A percentile compares a stretch with the other conserved stretches of the same genome.
Conservation (phyloP, 2,797 vertebrate genomes). For the Mormyrus proboscirostris region DNA sequence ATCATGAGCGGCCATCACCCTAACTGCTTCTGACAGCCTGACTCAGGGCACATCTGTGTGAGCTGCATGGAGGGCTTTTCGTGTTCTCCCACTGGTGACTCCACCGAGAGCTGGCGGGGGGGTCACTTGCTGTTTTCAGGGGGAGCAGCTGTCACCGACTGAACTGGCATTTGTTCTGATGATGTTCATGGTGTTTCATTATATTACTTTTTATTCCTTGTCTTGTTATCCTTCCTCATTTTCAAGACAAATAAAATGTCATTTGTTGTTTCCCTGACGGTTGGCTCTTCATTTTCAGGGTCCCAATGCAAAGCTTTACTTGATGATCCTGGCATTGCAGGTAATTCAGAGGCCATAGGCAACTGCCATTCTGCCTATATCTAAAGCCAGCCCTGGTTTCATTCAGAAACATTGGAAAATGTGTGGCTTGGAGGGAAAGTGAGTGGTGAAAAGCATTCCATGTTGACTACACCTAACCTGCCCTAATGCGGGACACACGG, state of each 20-base stretch:
- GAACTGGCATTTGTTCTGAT: conserved; percentile 61
- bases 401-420: neutral
- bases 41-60: conserved; percentile 94
- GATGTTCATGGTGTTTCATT: conserved; percentile 59
- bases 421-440: neutral
- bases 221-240: neutral
- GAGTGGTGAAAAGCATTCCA: conserved; percentile 27
- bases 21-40: conserved; percentile 93
- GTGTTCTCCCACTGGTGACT: conserved; percentile 78
- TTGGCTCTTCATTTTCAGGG: neutral
- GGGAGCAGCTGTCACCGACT: conserved; percentile 67
- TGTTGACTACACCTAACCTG: conserved; percentile 26
- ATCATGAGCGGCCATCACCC: conserved; percentile 94
- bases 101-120: conserved; percentile 58
- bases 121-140: conserved; percentile 50
- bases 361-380: neutral
- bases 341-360: neutral
- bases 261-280: neutral
- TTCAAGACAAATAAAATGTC: conserved; percentile 21
- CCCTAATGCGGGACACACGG: neutral
- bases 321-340: neutral
- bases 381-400: neutral
- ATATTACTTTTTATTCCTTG: conserved; percentile 28
- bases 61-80: conserved; percentile 74
- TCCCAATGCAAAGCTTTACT: neutral